Evolutionary conservation across 2,113 vertebrate genomes (phyloP).

Genomic region (Ascaphus truei): DNA sequence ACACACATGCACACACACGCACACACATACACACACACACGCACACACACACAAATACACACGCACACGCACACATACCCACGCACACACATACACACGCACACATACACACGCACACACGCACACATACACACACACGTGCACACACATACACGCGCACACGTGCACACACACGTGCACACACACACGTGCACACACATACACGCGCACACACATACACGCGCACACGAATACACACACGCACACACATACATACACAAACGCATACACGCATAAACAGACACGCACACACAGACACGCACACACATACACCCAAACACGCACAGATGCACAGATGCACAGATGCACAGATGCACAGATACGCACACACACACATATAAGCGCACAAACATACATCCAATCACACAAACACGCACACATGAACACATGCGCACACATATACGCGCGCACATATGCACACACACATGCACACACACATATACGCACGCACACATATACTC

Average conservation of each 20-base stretch:
- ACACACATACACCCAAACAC: background rate
- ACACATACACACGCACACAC: no score
- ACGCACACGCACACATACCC: background rate
- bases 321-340: background rate
- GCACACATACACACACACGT: no score
- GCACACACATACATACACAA: no score
- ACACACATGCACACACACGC: no score
- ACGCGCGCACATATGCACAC: no score
- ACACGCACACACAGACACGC: background rate
- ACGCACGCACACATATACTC: background rate
- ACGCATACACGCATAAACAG: background rate
- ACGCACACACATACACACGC: no score
- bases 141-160: no score
- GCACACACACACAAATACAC: background rate
- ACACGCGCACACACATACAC: no score
- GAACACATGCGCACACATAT: no score
- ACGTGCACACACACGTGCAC: background rate
- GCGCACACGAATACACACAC: no score
- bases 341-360: background rate
- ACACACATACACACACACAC: background rate
- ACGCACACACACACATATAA: background rate
- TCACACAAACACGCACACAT: background rate
- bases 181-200: background rate
- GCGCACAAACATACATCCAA: background rate
- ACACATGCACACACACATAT: background rate